Percentiles rank a stretch among this genome's conserved stretches.
phyloP scores from a whole-genome alignment of 2,113 vertebrate genomes.

The Rhipidura dahli region DNA sequence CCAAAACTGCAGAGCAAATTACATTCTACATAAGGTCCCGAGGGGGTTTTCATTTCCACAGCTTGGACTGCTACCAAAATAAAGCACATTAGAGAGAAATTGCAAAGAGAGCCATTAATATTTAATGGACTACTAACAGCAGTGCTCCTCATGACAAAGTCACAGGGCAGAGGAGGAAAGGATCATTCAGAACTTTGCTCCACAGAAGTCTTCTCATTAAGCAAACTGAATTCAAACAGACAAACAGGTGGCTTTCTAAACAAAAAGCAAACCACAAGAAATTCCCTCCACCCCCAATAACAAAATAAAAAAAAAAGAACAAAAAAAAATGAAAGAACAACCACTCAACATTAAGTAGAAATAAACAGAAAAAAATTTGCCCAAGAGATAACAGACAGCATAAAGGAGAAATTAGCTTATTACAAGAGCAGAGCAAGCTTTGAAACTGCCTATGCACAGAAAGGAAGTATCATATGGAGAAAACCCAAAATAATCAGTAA shows the following conservation, averaged over 20 bases:
- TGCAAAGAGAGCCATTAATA: slow-evolving; percentile 52
- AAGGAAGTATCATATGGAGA: not conserved
- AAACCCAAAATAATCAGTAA: not conserved
- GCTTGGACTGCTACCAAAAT: slow-evolving; percentile 64
- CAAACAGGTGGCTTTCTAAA: not conserved
- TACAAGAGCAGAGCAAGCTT: not conserved
- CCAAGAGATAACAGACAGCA: not conserved
- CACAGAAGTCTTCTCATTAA: not conserved
- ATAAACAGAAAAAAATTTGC: not conserved
- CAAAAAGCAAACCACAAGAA: not conserved
- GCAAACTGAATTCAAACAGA: not conserved
- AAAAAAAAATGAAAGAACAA: not conserved
- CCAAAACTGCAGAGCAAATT: slow-evolving; percentile 67
- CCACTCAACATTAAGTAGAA: not conserved
- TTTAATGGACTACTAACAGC: slow-evolving; percentile 62
- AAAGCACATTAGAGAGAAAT: slow-evolving; percentile 67
- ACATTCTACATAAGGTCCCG: slow-evolving; percentile 38
- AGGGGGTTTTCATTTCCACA: slow-evolving; percentile 54
- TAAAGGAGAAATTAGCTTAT: not conserved
- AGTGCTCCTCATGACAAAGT: not conserved
- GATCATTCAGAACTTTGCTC: not conserved
- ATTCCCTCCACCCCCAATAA: not conserved
- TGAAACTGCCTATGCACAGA: not conserved
- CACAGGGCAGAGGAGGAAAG: not conserved
- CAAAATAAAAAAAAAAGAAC: not conserved